Percentiles rank a stretch among this genome's conserved stretches.
Conservation (phyloP, 2,797 vertebrate species). For the Anolis apletophallus region DNA sequence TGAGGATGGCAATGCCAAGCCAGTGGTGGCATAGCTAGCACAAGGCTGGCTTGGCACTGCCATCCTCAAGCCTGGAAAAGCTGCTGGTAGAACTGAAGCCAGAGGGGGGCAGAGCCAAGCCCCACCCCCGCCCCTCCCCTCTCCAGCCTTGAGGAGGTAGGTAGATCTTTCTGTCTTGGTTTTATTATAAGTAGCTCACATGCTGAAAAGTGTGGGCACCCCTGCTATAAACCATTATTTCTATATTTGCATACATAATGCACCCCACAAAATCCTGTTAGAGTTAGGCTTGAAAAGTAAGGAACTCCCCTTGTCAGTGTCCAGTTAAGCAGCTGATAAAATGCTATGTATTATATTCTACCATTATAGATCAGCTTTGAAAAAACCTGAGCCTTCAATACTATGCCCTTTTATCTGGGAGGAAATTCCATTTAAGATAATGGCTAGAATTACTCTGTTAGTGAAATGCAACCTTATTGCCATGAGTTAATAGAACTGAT, state of each 20-base stretch:
- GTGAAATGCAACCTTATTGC: constrained; percentile 61
- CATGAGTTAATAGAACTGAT: constrained; percentile 61
- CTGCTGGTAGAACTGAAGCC: too few species aligned
- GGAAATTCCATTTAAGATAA: background rate
- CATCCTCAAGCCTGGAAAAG: too few species aligned
- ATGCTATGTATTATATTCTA: constrained; percentile 37
- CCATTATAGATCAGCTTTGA: constrained; percentile 42
- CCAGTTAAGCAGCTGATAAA: constrained; percentile 19
- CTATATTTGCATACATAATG: background rate
- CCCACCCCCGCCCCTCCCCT: too few species aligned
- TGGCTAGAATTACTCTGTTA: constrained; percentile 5
- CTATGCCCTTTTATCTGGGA: background rate
- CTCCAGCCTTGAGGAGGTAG: too few species aligned
- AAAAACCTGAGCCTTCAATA: background rate
- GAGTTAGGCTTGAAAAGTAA: background rate
- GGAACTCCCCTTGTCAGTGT: background rate
- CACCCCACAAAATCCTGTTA: background rate
- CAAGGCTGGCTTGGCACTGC: too few species aligned
- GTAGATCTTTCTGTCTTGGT: too few species aligned
- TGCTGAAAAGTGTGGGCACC: too few species aligned
- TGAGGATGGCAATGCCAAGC: too few species aligned
- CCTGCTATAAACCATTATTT: background rate
- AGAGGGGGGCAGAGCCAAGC: too few species aligned
- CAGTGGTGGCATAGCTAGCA: too few species aligned
- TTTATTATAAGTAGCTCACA: too few species aligned